These are phyloP conservation scores for Volucella zonaria DNA, from an alignment of 2,888 invertebrate genomes.

Conservation along the genomic window DNA sequence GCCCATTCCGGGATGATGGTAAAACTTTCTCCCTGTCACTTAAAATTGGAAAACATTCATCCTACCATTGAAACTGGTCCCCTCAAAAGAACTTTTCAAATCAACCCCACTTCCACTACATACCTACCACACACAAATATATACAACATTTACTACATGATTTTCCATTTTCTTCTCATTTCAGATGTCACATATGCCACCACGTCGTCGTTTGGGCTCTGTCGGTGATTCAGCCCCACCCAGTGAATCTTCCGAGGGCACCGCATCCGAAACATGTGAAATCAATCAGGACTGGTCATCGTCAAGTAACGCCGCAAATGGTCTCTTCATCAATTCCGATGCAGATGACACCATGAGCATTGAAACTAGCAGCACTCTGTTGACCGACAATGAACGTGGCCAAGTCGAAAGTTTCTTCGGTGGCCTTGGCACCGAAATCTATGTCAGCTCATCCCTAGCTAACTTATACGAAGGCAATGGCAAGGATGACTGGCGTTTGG, in stretches of 20 bases:
- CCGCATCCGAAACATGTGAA: slow-evolving; percentile 82
- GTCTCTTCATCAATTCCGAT: slow-evolving; percentile 80
- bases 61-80: not conserved
- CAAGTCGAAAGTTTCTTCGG: slow-evolving; percentile 89
- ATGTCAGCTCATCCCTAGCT: slow-evolving; percentile 89
- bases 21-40: slow-evolving; percentile 61
- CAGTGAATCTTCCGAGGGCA: slow-evolving; percentile 84
- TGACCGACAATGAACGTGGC: slow-evolving; percentile 86
- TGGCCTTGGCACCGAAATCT: slow-evolving; percentile 90
- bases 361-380: slow-evolving; percentile 82
- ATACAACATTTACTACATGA: slow-evolving; percentile 41
- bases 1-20: slow-evolving; percentile 2
- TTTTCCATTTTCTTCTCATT: slow-evolving; percentile 61
- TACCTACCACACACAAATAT: not conserved
- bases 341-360: slow-evolving; percentile 81
- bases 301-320: slow-evolving; percentile 80
- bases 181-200: slow-evolving; percentile 78
- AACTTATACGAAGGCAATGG: slow-evolving; percentile 87
- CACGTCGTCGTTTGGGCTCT: slow-evolving; percentile 85
- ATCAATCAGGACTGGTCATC: slow-evolving; percentile 80
- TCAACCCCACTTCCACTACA: slow-evolving; percentile 11
- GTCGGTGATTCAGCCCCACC: slow-evolving; percentile 85
- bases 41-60: slow-evolving; percentile 51
- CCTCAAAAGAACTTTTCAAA: slow-evolving; percentile 22
- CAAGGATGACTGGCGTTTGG: slow-evolving; percentile 87